Evolutionary conservation across 2,888 invertebrate species (phyloP), one percentile per base, ranked within the genome.

Genomic region (Microchrysa polita): DNA sequence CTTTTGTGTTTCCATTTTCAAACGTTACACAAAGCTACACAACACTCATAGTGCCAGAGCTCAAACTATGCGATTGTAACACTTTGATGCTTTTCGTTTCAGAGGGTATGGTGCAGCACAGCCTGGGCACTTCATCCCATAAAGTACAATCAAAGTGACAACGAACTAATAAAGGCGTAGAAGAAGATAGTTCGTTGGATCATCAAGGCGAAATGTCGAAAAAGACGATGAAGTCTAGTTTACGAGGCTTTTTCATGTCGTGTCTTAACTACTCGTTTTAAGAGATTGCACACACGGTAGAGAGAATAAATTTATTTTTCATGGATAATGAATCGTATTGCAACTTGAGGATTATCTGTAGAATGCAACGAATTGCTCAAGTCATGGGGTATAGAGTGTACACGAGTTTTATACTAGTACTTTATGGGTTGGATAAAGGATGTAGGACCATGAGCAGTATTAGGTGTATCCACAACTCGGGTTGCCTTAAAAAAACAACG

Each of bases 61-160:
- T 14, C 7, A 48, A n/a, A 23, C 48, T 14, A 65, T 65, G 65
- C 22, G 48, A 48, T 65, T 34, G 48, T 65, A 65, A 65, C 48
- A 48, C 65, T 18, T 65, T 44, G 65, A 65, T 65, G 44, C 48
- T 34, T 65, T 65, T 20, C 65, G 48, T 65, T 72, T 44, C 14
- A 44, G 61, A 72, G 60, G 59, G 71, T 23, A 34, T 57, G 18
- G n/a, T n/a, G n/a, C n/a, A n/a, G n/a, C n/a, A n/a, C n/a, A 20
- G 74, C 67, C 61, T 57, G 72, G 74, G 55, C 55, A 72, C 72
- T 23, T 61, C 67, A 63, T 73, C 59, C 73, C 75, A 74, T 75
- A 76, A 76, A 76, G 74, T 76, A 74, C 76, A 77, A 77, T 77
- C 74, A 77, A 74, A 75, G 72, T 76, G 76, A 77, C 77, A 76